Evolutionary conservation across 2,797 vertebrate genomes (phyloP).

Genomic region (Spea hammondii): DNA sequence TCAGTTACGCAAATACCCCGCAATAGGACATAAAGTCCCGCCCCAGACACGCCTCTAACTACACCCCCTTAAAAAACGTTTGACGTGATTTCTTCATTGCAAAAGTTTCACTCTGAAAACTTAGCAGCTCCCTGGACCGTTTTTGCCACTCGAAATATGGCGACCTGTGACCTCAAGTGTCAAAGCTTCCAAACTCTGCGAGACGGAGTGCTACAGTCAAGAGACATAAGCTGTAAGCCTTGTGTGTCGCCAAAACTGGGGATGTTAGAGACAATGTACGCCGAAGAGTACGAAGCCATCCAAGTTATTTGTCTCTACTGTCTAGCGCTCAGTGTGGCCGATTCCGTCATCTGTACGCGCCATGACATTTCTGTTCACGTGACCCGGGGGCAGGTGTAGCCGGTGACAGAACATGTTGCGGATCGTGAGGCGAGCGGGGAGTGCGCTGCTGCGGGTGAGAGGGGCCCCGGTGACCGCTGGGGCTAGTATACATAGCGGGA

Average conservation of each 20-base stretch:
- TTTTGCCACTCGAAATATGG: slow-evolving; percentile 16
- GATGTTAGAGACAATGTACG: too few species aligned
- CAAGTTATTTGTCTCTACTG: background rate
- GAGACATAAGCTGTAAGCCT: background rate
- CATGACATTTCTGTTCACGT: background rate
- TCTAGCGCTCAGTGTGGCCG: background rate
- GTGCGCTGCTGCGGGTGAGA: slow-evolving; percentile 35
- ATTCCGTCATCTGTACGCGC: background rate
- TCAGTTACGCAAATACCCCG: too few species aligned
- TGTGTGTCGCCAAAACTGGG: background rate
- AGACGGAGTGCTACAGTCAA: background rate
- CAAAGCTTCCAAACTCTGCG: background rate
- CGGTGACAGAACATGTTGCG: slow-evolving; percentile 10
- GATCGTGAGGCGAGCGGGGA: slow-evolving; percentile 2
- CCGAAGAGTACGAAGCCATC: too few species aligned
- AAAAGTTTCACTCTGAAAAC: too few species aligned
- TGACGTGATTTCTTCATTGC: too few species aligned
- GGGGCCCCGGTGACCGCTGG: background rate
- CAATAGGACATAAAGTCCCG: too few species aligned
- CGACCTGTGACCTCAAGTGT: slow-evolving; percentile 2
- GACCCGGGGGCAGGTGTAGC: background rate
- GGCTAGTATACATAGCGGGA: background rate
- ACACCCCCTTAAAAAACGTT: too few species aligned
- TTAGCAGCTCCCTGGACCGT: too few species aligned
- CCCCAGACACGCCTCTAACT: too few species aligned